Evolutionary conservation across 2,113 vertebrate genomes (phyloP).

Genomic region (Anseranas semipalmata): DNA sequence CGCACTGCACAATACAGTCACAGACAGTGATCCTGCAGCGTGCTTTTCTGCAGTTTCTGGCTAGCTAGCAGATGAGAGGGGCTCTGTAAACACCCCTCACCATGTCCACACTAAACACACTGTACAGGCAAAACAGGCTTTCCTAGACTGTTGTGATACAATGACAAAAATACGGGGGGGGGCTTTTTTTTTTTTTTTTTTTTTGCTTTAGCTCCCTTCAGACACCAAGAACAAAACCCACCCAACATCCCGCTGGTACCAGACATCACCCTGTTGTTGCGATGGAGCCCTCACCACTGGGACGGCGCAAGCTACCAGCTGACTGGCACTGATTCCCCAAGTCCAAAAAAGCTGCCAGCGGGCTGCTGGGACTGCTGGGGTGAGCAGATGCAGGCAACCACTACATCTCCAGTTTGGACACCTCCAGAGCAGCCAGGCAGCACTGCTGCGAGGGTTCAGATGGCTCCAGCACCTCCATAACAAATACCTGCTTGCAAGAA

Average conservation of each 20-base stretch:
- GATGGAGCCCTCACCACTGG: not conserved
- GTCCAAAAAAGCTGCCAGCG: not conserved
- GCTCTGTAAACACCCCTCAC: not conserved
- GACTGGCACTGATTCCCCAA: not conserved
- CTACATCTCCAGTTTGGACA: too few species aligned
- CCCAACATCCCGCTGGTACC: not conserved
- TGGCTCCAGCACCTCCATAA: not conserved
- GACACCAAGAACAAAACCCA: not conserved
- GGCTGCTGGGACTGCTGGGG: not conserved
- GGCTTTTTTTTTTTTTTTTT: too few species aligned
- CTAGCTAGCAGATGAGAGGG: not conserved
- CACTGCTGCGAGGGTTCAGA: not conserved
- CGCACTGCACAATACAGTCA: not conserved
- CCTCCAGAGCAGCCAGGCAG: not conserved
- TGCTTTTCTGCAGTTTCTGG: not conserved
- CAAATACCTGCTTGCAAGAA: not conserved
- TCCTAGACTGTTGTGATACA: not conserved
- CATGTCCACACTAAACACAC: not conserved
- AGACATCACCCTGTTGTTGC: too few species aligned
- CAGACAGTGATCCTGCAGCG: too few species aligned
- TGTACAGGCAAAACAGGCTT: not conserved
- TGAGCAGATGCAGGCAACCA: not conserved
- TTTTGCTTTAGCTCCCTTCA: not conserved
- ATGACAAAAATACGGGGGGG: not conserved
- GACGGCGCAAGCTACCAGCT: not conserved